phyloP scores from a whole-genome alignment of 2,113 vertebrate genomes.

The Xyliphius kryptos region DNA sequence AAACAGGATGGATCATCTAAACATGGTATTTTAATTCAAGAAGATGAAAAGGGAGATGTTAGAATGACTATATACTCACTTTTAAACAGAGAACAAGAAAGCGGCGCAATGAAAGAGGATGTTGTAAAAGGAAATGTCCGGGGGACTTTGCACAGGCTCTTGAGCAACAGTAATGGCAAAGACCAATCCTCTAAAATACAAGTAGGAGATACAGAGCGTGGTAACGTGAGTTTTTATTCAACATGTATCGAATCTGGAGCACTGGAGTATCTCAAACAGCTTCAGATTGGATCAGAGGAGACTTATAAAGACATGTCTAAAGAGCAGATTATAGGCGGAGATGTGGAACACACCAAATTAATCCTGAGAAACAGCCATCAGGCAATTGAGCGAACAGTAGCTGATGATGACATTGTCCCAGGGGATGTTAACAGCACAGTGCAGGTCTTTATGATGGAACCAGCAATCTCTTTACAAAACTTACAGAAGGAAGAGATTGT shows the following conservation, averaged over 20 bases:
- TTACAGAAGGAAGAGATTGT: constrained; percentile 68
- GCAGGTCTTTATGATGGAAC: constrained; percentile 75
- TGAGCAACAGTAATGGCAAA: constrained; percentile 62
- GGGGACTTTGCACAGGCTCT: constrained; percentile 68
- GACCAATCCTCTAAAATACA: constrained; percentile 62
- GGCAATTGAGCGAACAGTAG: constrained; percentile 71
- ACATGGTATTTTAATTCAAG: constrained; percentile 84
- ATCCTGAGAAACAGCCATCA: constrained; percentile 67
- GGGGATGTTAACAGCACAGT: constrained; percentile 75
- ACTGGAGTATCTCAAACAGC: constrained; percentile 78
- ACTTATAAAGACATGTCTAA: constrained; percentile 49
- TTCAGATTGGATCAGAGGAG: constrained; percentile 66
- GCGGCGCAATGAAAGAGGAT: constrained; percentile 64
- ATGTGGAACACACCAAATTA: constrained; percentile 75
- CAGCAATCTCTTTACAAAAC: constrained; percentile 57
- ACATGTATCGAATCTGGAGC: constrained; percentile 88
- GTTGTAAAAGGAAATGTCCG: constrained; percentile 76
- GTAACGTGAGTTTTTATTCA: constrained; percentile 87
- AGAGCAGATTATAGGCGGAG: constrained; percentile 72
- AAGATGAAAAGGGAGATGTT: constrained; percentile 83
- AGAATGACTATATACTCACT: constrained; percentile 90
- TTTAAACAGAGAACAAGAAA: constrained; percentile 67
- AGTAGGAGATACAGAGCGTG: constrained; percentile 73
- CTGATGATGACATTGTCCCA: constrained; percentile 76
- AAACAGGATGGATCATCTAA: constrained; percentile 66